A percentile compares a stretch with the other conserved stretches of the same genome.
Evolutionary conservation across 1,140 invertebrate species (phyloP).

Genomic region (Drosophila kepulauana): DNA sequence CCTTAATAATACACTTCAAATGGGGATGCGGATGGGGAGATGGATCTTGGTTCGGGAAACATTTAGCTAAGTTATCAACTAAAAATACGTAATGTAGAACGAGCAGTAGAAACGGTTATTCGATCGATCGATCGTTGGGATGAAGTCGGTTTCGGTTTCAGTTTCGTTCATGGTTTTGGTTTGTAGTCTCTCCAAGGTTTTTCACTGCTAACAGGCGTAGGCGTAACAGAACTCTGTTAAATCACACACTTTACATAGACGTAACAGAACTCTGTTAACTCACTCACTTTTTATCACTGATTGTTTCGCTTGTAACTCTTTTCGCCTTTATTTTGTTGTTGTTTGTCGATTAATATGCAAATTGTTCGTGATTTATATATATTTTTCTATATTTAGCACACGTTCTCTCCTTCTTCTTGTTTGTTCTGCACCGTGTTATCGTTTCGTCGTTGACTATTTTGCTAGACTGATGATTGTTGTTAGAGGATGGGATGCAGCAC

Average conservation of each 20-base stretch:
- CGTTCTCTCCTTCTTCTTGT: background rate
- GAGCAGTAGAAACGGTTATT: conserved; percentile 19
- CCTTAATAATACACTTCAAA: background rate
- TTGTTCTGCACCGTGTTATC: no score
- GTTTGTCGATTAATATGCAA: conserved; percentile 32
- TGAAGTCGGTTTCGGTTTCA: conserved; percentile 13
- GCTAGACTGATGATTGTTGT: background rate
- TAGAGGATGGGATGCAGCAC: no score
- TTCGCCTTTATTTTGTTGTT: conserved; percentile 10
- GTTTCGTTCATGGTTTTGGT: conserved; percentile 17
- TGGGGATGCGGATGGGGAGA: background rate
- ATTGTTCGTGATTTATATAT: conserved; percentile 40
- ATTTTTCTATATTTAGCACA: conserved; percentile 45
- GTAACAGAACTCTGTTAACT: conserved; percentile 31
- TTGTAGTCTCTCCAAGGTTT: conserved; percentile 11
- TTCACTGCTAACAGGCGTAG: conserved; percentile 13
- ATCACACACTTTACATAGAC: conserved; percentile 46
- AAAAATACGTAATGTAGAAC: conserved; percentile 26
- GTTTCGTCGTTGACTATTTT: conserved; percentile 45
- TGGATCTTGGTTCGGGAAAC: background rate
- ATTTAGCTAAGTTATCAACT: conserved; percentile 41
- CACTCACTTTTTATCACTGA: conserved; percentile 61
- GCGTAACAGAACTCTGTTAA: conserved; percentile 14
- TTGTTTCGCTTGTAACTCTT: conserved; percentile 33
- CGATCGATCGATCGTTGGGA: conserved; percentile 35